These are phyloP conservation scores for Odontesthes bonariensis DNA, from an alignment of 2,113 vertebrate species.

Conservation along the genomic window DNA sequence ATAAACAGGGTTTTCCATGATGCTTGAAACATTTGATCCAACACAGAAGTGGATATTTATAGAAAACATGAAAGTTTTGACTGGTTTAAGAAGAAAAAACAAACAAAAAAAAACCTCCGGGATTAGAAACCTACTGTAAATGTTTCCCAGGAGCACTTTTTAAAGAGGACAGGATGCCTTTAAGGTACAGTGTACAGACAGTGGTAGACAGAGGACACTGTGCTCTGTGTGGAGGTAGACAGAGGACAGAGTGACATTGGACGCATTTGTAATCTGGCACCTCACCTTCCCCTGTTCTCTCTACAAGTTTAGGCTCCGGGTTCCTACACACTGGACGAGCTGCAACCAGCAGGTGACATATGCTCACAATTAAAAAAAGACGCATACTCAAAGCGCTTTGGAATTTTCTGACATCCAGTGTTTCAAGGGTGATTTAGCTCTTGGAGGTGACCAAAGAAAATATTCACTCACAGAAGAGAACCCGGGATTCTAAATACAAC, in stretches of 20 bases:
- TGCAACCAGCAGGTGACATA: slow-evolving; percentile 44
- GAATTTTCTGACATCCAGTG: too few relatives aligned
- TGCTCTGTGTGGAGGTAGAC: slow-evolving; percentile 7
- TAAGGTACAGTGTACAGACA: slow-evolving; percentile 3
- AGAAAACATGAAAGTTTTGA: too few relatives aligned
- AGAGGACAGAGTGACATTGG: slow-evolving; percentile 50
- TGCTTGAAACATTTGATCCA: too few relatives aligned
- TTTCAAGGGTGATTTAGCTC: too few relatives aligned
- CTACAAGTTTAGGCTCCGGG: slow-evolving; percentile 43
- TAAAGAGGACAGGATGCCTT: neutral
- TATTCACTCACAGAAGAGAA: too few relatives aligned
- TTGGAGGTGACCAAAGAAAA: too few relatives aligned
- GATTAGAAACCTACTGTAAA: neutral
- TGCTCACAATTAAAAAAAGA: neutral
- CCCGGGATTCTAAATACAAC: too few relatives aligned
- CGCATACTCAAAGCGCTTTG: neutral
- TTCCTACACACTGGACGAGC: slow-evolving; percentile 18
- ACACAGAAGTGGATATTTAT: too few relatives aligned
- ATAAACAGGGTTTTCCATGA: too few relatives aligned
- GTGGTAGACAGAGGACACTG: slow-evolving; percentile 38
- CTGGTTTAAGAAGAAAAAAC: too few relatives aligned
- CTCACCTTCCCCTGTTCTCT: slow-evolving; percentile 37
- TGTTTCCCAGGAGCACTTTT: slow-evolving; percentile 1
- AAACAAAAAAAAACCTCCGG: too few relatives aligned
- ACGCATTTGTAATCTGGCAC: slow-evolving; percentile 66